Base-by-base conservation (phyloP, 2,113 vertebrate genomes). In the Terrapene triunguis region DNA sequence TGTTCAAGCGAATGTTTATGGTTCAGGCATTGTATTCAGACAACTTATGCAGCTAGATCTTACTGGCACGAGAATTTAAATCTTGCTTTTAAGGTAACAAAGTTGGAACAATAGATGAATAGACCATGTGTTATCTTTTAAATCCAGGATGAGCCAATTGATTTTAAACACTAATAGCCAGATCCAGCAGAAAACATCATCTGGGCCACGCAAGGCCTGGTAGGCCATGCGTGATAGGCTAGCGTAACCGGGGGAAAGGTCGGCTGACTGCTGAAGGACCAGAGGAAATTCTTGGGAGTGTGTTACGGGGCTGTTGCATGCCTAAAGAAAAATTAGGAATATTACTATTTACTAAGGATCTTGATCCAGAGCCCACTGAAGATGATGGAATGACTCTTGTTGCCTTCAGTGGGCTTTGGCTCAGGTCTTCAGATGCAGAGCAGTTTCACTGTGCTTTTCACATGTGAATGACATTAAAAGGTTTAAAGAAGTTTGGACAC, bases 101-200 rank as follows among this genome's bases (percentile, higher is more conserved):
- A 90, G 80, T 90, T 97, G 88, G 87, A 97, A 89, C 76, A 88
- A 93, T 69, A 97, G 89, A 95, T 29, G 47, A 95, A 91, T 42
- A 59, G 50, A 8, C 53, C 62, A 32, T 54, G 47, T 54, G 42
- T 82, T 95, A 25, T 62, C 88, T 54, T 89, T 85, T 87, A 92
- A 95, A 76, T 78, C 47, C 25, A 74, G 5, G 3, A 83, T 80
- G 11, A 48, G 80, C 84, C 42, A 5, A 27, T 69, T 87, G 0
- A 4, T 79, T 95, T 79, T 38, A 87, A 79, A 42, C 1, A 0
- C 32, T 50, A 53, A 21, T 32, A n/a, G 80, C 6, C 13, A 11
- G 3, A 12, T 51, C n/a, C 19, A 74, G 53, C 9, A 2, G 1
- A 42, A 44, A n/a, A 21, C 47, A 8, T 93, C 24, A 29, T 21